A percentile compares a stretch with the other conserved stretches of the same genome.
Conservation (phyloP, 1,140 invertebrate species). For the Bactericera cockerelli region DNA sequence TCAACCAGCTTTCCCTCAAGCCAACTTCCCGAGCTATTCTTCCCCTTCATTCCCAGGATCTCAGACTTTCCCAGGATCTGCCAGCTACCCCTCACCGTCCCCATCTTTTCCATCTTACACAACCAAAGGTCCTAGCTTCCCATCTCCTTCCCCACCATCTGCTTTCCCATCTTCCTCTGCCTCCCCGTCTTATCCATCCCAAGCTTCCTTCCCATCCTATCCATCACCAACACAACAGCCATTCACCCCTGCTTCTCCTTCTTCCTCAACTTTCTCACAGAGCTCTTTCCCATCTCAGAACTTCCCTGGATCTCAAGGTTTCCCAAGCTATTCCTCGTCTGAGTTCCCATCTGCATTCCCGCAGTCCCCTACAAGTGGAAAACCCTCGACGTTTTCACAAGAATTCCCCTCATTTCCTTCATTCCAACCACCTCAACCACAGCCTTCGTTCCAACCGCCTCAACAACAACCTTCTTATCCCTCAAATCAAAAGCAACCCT, state of each 20-base stretch:
- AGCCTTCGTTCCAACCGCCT: too few species aligned
- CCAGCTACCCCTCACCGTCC: neutral
- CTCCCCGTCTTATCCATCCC: neutral
- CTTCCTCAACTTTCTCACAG: neutral
- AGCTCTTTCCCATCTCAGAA: neutral
- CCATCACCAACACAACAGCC: constrained; percentile 2
- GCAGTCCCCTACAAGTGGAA: neutral
- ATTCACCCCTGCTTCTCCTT: neutral
- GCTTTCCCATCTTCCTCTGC: neutral
- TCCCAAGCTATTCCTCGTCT: neutral
- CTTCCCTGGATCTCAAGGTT: neutral
- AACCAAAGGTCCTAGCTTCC: neutral
- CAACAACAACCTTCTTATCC: too few species aligned
- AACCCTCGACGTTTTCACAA: neutral
- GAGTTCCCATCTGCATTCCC: neutral
- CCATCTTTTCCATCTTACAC: neutral
- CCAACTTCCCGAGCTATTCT: neutral
- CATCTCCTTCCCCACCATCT: neutral
- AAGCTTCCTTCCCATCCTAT: neutral
- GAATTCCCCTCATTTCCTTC: neutral
- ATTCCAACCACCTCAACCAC: too few species aligned
- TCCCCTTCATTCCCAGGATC: neutral
- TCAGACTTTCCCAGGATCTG: neutral
- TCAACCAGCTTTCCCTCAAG: neutral
- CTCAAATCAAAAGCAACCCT: too few species aligned